A percentile compares a stretch with the other conserved stretches of the same genome.
Evolutionary conservation across 2,113 vertebrate species (phyloP).

Genomic region (Verasper variegatus): DNA sequence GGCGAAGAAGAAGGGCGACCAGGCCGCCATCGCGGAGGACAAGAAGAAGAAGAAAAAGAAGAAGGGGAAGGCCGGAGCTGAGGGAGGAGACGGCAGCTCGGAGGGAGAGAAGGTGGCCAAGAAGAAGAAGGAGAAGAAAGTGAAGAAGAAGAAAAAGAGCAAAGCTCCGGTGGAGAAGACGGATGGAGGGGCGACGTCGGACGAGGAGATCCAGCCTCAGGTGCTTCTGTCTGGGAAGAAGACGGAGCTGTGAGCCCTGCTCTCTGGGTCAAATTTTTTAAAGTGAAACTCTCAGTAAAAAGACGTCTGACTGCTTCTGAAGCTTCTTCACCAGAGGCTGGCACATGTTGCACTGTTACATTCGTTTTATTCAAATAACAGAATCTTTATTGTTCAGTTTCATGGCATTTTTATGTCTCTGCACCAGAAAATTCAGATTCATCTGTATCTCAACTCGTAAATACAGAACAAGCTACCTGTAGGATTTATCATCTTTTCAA

Average conservation of each 20-base stretch:
- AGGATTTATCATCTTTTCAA: no score
- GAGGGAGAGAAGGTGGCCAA: conserved; percentile 60
- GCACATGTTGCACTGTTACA: background rate
- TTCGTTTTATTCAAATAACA: background rate
- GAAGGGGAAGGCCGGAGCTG: conserved; percentile 78
- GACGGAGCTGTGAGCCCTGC: conserved; percentile 79
- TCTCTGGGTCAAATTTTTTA: background rate
- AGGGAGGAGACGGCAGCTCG: conserved; percentile 63
- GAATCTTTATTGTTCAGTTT: background rate
- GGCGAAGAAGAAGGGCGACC: conserved; percentile 87
- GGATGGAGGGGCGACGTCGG: conserved; percentile 52
- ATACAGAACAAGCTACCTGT: no score
- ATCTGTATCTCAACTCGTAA: no score
- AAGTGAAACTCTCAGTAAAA: background rate
- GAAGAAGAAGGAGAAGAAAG: conserved; percentile 66
- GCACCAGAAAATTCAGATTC: no score
- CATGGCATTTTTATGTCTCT: no score
- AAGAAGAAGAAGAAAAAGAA: conserved; percentile 82
- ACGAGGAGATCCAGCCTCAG: conserved; percentile 74
- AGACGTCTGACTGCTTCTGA: background rate
- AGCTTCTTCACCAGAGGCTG: background rate
- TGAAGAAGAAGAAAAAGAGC: conserved; percentile 73
- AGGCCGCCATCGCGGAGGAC: conserved; percentile 81
- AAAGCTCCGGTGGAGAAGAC: conserved; percentile 46
- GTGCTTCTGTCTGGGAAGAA: conserved; percentile 72